phyloP scores from a whole-genome alignment of 2,797 vertebrate genomes.

The Hyperoplus immaculatus region DNA sequence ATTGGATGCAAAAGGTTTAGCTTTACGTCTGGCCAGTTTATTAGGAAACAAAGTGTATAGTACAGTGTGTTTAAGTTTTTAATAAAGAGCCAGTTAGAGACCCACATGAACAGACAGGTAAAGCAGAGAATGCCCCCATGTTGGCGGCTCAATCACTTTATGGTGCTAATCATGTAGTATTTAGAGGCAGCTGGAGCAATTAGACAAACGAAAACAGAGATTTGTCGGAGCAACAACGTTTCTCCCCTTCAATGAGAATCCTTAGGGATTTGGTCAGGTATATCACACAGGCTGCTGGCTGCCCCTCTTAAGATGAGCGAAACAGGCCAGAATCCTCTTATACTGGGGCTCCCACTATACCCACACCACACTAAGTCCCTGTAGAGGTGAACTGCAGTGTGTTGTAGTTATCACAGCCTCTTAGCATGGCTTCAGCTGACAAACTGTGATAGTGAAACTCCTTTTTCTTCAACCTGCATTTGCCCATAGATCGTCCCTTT shows the following conservation, averaged over 20 bases:
- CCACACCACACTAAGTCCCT: slow-evolving; percentile 34
- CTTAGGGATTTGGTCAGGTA: slow-evolving; percentile 42
- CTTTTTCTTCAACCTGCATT: background rate
- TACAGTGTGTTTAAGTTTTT: slow-evolving; percentile 4
- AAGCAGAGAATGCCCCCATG: slow-evolving; percentile 5
- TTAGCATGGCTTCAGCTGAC: slow-evolving; percentile 6
- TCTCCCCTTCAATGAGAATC: slow-evolving; percentile 27
- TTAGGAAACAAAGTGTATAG: slow-evolving; percentile 5
- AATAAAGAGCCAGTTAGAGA: slow-evolving; percentile 20
- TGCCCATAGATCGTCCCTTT: too few relatives aligned
- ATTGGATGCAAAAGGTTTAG: slow-evolving; percentile 15
- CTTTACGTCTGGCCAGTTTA: background rate
- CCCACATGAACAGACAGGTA: slow-evolving; percentile 1
- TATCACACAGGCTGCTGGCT: slow-evolving; percentile 2
- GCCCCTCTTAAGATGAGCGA: slow-evolving; percentile 49
- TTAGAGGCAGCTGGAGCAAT: slow-evolving; percentile 50
- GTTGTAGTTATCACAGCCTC: slow-evolving; percentile 10
- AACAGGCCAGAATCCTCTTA: slow-evolving; percentile 61
- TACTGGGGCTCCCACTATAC: slow-evolving; percentile 28
- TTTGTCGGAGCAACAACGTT: slow-evolving; percentile 39
- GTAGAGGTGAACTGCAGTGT: background rate
- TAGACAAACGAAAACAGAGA: slow-evolving; percentile 58
- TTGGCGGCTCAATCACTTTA: slow-evolving; percentile 53
- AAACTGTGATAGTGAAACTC: background rate
- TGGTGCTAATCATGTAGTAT: slow-evolving; percentile 63